Evolutionary conservation across 2,113 vertebrate species (phyloP).

Genomic region (Anguilla japonica): DNA sequence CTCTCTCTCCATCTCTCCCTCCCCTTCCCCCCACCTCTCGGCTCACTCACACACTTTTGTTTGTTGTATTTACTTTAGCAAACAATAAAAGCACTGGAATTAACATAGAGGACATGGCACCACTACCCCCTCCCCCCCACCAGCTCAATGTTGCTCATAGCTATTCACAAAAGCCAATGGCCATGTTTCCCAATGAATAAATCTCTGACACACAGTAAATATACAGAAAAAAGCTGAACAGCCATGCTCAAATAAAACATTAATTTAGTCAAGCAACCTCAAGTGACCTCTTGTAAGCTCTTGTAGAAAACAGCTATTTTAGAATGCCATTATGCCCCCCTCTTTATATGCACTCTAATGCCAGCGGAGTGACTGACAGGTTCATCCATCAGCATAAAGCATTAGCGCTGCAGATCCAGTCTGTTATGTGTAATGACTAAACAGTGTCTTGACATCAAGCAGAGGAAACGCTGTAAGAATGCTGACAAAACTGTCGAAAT

Average conservation of each 20-base stretch:
- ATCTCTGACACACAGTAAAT: neutral
- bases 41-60: constrained; percentile 45
- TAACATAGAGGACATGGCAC: neutral
- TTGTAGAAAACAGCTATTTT: neutral
- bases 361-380: neutral
- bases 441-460: no score
- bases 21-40: constrained; percentile 57
- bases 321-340: neutral
- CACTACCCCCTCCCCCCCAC: neutral
- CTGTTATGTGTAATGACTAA: no score
- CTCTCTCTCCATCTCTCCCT: constrained; percentile 41
- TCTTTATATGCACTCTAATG: neutral
- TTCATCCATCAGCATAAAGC: no score
- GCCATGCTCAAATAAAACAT: neutral
- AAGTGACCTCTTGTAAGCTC: neutral
- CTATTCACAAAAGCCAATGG: neutral
- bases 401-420: no score
- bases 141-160: neutral
- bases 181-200: neutral
- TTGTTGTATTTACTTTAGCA: neutral
- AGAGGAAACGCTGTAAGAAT: no score
- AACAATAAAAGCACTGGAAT: neutral
- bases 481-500: no score
- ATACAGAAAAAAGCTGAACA: neutral
- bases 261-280: neutral